These are phyloP conservation scores for Calliphora vomitoria DNA, from an alignment of 2,888 invertebrate genomes.

Conservation along the genomic window DNA sequence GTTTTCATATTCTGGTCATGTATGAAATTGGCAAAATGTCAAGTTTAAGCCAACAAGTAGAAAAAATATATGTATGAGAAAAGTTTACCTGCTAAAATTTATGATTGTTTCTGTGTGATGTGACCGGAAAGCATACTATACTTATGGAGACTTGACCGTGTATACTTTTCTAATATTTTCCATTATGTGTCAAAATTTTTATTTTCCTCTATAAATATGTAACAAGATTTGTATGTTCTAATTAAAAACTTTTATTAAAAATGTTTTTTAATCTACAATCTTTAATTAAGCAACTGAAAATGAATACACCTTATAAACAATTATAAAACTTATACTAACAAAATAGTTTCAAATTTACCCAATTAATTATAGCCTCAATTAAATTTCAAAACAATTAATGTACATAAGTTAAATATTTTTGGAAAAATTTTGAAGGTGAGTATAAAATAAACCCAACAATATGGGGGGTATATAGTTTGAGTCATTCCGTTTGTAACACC, in stretches of 20 bases:
- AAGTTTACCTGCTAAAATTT: conserved; percentile 33
- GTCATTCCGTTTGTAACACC: too few species aligned
- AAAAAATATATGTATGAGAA: not conserved
- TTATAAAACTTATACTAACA: not conserved
- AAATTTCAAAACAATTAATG: not conserved
- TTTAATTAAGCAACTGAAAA: not conserved
- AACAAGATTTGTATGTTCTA: not conserved
- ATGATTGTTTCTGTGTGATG: not conserved
- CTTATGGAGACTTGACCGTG: too few species aligned
- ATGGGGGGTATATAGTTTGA: too few species aligned
- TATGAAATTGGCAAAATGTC: conserved; percentile 54
- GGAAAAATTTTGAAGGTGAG: too few species aligned
- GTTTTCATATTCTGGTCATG: conserved; percentile 48
- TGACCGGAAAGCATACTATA: not conserved
- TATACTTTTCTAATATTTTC: too few species aligned
- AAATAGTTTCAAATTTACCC: not conserved
- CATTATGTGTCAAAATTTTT: too few species aligned
- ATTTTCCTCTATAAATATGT: too few species aligned
- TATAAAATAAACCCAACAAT: too few species aligned
- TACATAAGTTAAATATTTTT: too few species aligned
- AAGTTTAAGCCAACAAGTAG: conserved; percentile 10
- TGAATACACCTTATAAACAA: not conserved
- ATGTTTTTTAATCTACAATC: not conserved
- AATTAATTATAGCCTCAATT: not conserved
- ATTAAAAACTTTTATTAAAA: not conserved